phyloP scores from a whole-genome alignment of 64 coral and sea anemone species.

The Astreopora myriophthalma region DNA sequence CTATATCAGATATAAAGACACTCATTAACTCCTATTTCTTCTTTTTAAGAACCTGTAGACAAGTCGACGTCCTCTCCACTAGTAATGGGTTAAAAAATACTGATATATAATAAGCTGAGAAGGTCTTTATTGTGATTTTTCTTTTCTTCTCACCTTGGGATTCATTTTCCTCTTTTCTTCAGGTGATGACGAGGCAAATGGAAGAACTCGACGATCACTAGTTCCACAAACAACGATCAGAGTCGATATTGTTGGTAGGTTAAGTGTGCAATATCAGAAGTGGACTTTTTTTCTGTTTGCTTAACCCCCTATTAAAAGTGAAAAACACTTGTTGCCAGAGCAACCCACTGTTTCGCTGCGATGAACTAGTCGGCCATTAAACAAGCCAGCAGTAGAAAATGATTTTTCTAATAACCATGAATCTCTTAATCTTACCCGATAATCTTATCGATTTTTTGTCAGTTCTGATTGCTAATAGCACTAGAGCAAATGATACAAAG shows the following conservation, averaged over 20 bases:
- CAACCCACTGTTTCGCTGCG: neutral
- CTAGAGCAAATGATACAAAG: neutral
- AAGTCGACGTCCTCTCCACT: neutral
- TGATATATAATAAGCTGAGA: neutral
- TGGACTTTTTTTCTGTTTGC: neutral
- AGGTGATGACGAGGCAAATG: neutral
- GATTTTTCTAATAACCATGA: neutral
- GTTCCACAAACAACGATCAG: conserved; percentile 25
- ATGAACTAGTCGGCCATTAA: neutral
- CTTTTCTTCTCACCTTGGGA: neutral
- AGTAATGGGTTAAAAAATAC: neutral
- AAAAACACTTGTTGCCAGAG: neutral
- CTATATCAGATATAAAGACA: too few relatives aligned
- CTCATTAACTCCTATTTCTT: too few relatives aligned
- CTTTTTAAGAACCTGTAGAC: neutral
- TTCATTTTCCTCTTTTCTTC: neutral
- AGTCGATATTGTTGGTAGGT: conserved; percentile 20
- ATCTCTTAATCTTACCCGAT: too few relatives aligned
- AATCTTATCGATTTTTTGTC: neutral
- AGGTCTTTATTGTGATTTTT: too few relatives aligned
- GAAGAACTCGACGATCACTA: conserved; percentile 6
- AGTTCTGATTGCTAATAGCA: neutral
- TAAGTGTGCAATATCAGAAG: neutral
- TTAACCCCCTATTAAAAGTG: neutral
- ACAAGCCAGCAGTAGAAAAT: neutral